A percentile compares a stretch with the other conserved stretches of the same genome.
phyloP scores from a whole-genome alignment of 2,113 vertebrate genomes.

The Prionailurus viverrinus region DNA sequence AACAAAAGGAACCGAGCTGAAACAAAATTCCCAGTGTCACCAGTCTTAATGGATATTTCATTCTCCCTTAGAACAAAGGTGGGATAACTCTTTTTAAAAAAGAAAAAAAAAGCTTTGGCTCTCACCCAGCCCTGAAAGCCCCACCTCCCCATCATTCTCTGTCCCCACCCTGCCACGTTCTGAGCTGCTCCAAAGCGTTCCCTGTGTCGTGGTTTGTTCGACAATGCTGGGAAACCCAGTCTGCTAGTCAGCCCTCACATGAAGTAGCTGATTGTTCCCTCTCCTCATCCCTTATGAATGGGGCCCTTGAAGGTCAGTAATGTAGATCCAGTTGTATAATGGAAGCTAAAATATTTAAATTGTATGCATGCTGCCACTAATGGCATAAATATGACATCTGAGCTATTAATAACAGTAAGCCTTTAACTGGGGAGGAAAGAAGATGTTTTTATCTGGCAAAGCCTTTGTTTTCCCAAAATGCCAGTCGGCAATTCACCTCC shows the following conservation, averaged over 20 bases:
- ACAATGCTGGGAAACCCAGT: constrained; percentile 53
- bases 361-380: constrained; percentile 71
- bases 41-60: constrained; percentile 70
- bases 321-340: constrained; percentile 73
- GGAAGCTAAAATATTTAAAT: constrained; percentile 79
- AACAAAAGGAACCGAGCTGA: constrained; percentile 73
- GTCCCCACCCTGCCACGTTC: not conserved
- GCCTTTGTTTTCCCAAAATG: constrained; percentile 66
- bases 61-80: constrained; percentile 75
- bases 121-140: constrained; percentile 21
- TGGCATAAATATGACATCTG: constrained; percentile 65
- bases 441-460: constrained; percentile 50
- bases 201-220: constrained; percentile 58
- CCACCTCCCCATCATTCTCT: not conserved
- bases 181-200: not conserved
- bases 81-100: constrained; percentile 55
- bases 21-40: constrained; percentile 77
- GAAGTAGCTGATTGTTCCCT: constrained; percentile 77
- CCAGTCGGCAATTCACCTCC: constrained; percentile 26
- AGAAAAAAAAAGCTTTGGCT: constrained; percentile 16
- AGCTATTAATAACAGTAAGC: constrained; percentile 61
- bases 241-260: constrained; percentile 1
- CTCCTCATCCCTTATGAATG: constrained; percentile 66
- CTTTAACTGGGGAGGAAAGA: not conserved
- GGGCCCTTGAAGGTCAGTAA: constrained; percentile 75